Evolutionary conservation across 2,113 vertebrate genomes (phyloP).

Genomic region (Mugil cephalus): DNA sequence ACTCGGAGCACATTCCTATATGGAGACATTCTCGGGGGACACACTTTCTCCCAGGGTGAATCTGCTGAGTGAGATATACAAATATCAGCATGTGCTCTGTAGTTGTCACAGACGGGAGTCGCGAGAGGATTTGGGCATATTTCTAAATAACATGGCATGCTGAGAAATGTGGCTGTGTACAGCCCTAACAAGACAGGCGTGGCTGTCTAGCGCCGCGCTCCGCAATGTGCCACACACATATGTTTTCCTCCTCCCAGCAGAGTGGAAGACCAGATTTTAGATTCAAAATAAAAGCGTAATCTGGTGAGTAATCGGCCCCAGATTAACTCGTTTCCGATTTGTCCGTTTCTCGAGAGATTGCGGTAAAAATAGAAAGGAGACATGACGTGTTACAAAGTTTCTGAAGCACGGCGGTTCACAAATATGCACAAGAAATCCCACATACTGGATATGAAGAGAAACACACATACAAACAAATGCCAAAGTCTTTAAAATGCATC

Average conservation of each 20-base stretch:
- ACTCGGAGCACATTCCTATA: slow-evolving; percentile 2
- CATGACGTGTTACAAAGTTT: slow-evolving; percentile 35
- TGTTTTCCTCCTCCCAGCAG: slow-evolving; percentile 8
- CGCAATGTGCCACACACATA: neutral
- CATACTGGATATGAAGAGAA: neutral
- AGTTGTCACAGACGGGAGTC: slow-evolving; percentile 56
- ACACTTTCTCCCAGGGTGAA: slow-evolving; percentile 54
- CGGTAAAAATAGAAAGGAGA: slow-evolving; percentile 40
- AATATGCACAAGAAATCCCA: neutral
- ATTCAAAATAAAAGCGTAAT: slow-evolving; percentile 11
- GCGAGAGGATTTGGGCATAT: slow-evolving; percentile 40
- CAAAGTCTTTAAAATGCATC: slow-evolving; percentile 37
- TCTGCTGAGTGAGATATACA: slow-evolving; percentile 70
- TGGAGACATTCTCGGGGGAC: slow-evolving; percentile 60
- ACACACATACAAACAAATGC: slow-evolving; percentile 15
- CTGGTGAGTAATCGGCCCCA: neutral
- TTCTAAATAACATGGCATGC: slow-evolving; percentile 42
- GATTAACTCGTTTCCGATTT: slow-evolving; percentile 24
- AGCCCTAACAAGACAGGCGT: slow-evolving; percentile 53
- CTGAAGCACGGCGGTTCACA: neutral
- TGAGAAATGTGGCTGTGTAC: slow-evolving; percentile 44
- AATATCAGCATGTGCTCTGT: slow-evolving; percentile 62
- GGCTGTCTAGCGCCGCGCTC: slow-evolving; percentile 9
- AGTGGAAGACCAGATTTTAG: neutral
- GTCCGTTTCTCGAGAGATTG: slow-evolving; percentile 5